Conservation (phyloP, 2,888 invertebrate genomes). For the Erpobdella octoculata region DNA sequence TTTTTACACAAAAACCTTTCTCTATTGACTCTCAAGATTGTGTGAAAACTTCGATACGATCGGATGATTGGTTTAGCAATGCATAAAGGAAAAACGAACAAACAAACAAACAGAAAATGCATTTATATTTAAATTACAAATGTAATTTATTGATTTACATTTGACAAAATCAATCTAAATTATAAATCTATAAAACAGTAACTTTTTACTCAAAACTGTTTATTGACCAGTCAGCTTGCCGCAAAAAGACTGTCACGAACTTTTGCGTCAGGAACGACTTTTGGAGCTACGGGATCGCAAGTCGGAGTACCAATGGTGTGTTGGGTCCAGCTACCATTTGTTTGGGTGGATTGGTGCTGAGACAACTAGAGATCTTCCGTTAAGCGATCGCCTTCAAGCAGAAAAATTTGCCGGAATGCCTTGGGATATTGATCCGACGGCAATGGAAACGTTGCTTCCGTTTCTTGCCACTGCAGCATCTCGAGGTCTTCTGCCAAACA, state of each 20-base stretch:
- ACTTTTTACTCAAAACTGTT: neutral
- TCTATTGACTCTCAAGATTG: no score
- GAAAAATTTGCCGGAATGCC: slow-evolving; percentile 35
- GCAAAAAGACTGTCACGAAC: slow-evolving; percentile 36
- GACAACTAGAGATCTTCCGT: slow-evolving; percentile 34
- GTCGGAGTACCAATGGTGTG: slow-evolving; percentile 35
- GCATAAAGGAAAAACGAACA: no score
- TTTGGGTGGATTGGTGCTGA: slow-evolving; percentile 31
- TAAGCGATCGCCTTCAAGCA: slow-evolving; percentile 35
- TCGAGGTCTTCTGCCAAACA: slow-evolving; percentile 30
- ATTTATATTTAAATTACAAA: no score
- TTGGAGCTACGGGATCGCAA: slow-evolving; percentile 37
- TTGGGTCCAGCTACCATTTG: slow-evolving; percentile 22
- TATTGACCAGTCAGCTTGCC: slow-evolving; percentile 35
- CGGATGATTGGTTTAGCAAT: no score
- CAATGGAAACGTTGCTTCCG: slow-evolving; percentile 30
- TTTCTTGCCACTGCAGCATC: slow-evolving; percentile 29
- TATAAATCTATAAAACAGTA: neutral
- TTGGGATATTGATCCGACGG: slow-evolving; percentile 36
- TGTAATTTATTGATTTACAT: neutral
- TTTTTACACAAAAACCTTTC: no score
- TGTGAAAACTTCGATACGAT: no score
- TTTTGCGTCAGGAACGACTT: slow-evolving; percentile 36
- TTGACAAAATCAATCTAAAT: neutral
- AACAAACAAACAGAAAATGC: no score